phyloP scores from a whole-genome alignment of 2,888 invertebrate genomes.

The Rosalia funebris region DNA sequence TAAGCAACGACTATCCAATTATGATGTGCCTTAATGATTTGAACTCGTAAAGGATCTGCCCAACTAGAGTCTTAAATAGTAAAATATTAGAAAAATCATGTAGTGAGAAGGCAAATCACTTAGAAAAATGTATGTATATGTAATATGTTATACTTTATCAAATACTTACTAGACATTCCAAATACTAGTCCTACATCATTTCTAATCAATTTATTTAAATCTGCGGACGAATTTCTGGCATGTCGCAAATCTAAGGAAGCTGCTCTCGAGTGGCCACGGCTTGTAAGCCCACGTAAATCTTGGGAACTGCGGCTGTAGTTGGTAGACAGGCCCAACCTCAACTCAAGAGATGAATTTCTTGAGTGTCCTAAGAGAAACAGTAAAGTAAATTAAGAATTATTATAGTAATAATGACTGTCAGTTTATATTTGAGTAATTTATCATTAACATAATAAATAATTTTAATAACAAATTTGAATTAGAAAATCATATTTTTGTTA shows the following conservation, averaged over 20 bases:
- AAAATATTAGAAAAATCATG: too few relatives aligned
- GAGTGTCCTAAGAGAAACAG: constrained; percentile 68
- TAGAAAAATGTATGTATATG: too few relatives aligned
- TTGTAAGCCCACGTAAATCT: constrained; percentile 63
- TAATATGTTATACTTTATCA: background rate
- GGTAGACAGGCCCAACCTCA: constrained; percentile 68
- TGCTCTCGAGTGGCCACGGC: constrained; percentile 79
- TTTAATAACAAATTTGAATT: too few relatives aligned
- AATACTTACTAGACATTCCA: constrained; percentile 62
- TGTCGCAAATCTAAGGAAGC: constrained; percentile 84
- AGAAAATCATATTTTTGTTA: too few relatives aligned
- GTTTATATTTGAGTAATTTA: too few relatives aligned
- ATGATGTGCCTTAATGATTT: constrained; percentile 95
- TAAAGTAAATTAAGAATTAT: background rate
- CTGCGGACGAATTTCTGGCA: constrained; percentile 78
- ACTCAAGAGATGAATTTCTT: constrained; percentile 85
- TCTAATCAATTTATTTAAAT: constrained; percentile 76
- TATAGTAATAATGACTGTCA: constrained; percentile 12
- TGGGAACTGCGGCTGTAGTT: constrained; percentile 64
- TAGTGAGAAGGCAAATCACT: too few relatives aligned
- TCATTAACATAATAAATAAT: too few relatives aligned
- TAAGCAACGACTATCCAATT: constrained; percentile 98
- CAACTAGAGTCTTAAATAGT: constrained; percentile 73
- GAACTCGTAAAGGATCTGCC: constrained; percentile 88
- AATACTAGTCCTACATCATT: constrained; percentile 80